Conservation (phyloP, 2,113 vertebrate genomes). For the Ranitomeya imitator region DNA sequence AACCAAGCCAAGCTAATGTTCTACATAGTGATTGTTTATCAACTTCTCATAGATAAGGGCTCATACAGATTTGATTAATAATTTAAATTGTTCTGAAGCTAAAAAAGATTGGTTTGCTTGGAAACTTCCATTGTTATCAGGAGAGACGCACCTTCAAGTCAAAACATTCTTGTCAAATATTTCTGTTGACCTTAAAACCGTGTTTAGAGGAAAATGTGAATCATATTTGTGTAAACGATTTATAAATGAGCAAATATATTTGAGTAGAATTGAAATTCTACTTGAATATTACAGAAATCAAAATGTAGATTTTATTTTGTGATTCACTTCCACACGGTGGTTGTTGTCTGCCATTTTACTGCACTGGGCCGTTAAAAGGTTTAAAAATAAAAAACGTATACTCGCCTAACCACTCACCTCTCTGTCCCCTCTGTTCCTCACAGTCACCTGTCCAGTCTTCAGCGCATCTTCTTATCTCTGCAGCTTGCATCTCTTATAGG, state of each 20-base stretch:
- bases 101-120: background rate
- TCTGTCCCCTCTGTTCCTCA: too few relatives aligned
- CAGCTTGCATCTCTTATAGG: background rate
- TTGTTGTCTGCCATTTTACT: too few relatives aligned
- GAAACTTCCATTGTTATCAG: background rate
- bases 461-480: too few relatives aligned
- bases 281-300: too few relatives aligned
- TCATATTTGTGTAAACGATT: background rate
- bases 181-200: background rate
- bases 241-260: too few relatives aligned
- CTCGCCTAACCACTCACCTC: too few relatives aligned
- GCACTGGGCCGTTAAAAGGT: too few relatives aligned
- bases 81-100: background rate
- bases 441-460: too few relatives aligned
- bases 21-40: background rate
- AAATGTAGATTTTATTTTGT: too few relatives aligned
- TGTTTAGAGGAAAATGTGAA: background rate
- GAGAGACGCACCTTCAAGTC: background rate
- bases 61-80: slow-evolving; percentile 13
- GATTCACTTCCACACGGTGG: too few relatives aligned
- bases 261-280: too few relatives aligned
- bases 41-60: slow-evolving; percentile 6
- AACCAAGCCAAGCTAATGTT: slow-evolving; percentile 6
- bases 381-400: too few relatives aligned
- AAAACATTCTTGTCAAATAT: background rate